Percentiles rank a stretch among this genome's conserved stretches.
Conservation (phyloP, 1,140 invertebrate species). For the Nylanderia fulva region DNA sequence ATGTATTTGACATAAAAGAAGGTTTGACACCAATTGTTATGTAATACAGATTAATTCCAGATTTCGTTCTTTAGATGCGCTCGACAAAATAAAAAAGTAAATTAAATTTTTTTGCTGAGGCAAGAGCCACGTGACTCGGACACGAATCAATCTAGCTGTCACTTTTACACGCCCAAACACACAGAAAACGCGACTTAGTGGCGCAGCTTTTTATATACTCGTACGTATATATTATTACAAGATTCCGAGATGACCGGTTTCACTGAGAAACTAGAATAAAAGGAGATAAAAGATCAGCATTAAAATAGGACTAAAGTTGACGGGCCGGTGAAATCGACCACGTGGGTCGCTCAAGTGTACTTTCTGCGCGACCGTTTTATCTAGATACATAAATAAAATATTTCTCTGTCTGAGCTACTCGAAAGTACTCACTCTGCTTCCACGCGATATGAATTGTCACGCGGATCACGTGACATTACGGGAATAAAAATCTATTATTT, state of each 20-base stretch:
- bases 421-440: not conserved
- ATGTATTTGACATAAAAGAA: too few species aligned
- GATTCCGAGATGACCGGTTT: slow-evolving; percentile 22
- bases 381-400: not conserved
- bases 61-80: too few species aligned
- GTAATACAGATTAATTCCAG: too few species aligned
- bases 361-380: slow-evolving; percentile 1
- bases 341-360: not conserved
- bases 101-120: too few species aligned
- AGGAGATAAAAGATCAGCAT: not conserved
- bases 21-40: too few species aligned
- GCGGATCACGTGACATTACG: not conserved
- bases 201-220: not conserved
- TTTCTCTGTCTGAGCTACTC: not conserved
- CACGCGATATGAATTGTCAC: slow-evolving; percentile 15
- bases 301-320: slow-evolving; percentile 8
- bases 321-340: slow-evolving; percentile 11
- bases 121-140: not conserved
- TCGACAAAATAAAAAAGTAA: too few species aligned
- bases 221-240: slow-evolving; percentile 9
- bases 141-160: not conserved
- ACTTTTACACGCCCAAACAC: not conserved
- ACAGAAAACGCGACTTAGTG: not conserved
- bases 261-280: not conserved
- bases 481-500: slow-evolving; percentile 24